These are phyloP conservation scores for Ochropleura plecta DNA, from an alignment of 2,888 invertebrate species.

Conservation along the genomic window DNA sequence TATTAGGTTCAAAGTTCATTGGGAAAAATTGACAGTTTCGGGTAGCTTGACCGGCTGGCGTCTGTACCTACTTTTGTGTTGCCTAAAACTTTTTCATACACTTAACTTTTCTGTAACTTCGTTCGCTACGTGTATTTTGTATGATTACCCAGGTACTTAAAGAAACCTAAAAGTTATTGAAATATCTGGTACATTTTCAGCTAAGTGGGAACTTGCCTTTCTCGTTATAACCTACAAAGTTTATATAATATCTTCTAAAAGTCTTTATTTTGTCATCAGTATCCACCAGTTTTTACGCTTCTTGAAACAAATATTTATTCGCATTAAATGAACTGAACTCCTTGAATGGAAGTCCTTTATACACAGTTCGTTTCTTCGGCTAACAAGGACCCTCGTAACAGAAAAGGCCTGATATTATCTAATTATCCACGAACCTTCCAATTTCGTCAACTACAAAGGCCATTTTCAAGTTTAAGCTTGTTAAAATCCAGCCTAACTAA, in stretches of 20 bases:
- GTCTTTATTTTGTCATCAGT: neutral
- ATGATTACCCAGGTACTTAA: neutral
- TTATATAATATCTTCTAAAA: neutral
- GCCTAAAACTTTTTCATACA: slow-evolving; percentile 7
- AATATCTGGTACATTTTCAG: neutral
- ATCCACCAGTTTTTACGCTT: neutral
- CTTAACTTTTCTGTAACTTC: slow-evolving; percentile 9
- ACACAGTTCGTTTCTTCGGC: slow-evolving; percentile 8
- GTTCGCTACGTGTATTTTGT: neutral
- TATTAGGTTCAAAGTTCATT: too few relatives aligned
- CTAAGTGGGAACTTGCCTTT: neutral
- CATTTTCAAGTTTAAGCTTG: slow-evolving; percentile 44
- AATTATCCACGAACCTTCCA: slow-evolving; percentile 33
- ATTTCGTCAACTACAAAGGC: slow-evolving; percentile 30
- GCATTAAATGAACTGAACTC: slow-evolving; percentile 12
- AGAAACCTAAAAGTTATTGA: neutral
- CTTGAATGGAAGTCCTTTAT: slow-evolving; percentile 21
- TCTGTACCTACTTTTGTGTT: neutral
- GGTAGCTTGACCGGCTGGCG: too few relatives aligned
- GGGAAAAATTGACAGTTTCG: too few relatives aligned
- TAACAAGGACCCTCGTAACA: neutral
- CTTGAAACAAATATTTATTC: slow-evolving; percentile 5
- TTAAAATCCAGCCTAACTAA: slow-evolving; percentile 45
- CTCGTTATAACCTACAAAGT: too few relatives aligned
- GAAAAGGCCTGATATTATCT: slow-evolving; percentile 29